Percentiles rank a stretch among this genome's conserved stretches.
Evolutionary conservation across 2,113 vertebrate species (phyloP).

Genomic region (Thunnus maccoyii): DNA sequence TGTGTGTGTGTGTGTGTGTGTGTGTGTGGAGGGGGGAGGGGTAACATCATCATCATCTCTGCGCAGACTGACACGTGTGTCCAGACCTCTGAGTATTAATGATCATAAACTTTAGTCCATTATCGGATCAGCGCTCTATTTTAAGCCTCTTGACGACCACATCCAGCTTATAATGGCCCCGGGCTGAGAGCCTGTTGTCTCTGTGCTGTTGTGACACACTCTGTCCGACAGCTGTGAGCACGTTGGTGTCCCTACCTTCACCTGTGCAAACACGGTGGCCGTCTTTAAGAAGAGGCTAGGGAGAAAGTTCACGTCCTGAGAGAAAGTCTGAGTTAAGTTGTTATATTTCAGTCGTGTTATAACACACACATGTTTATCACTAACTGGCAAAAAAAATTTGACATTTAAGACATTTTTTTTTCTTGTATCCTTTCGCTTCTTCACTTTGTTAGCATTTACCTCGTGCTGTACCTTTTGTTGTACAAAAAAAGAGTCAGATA

Average conservation of each 20-base stretch:
- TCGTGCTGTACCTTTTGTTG: neutral
- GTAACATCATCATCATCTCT: slow-evolving; percentile 8
- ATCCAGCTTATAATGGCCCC: slow-evolving; percentile 66
- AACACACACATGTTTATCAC: too few relatives aligned
- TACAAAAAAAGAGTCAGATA: neutral
- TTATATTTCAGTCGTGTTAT: neutral
- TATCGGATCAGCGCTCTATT: slow-evolving; percentile 75
- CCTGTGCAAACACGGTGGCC: slow-evolving; percentile 18
- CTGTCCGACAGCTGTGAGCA: slow-evolving; percentile 43
- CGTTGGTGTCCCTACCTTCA: neutral
- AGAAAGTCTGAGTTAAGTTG: too few relatives aligned
- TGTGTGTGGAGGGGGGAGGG: neutral
- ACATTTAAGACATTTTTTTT: slow-evolving; percentile 5
- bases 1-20: neutral
- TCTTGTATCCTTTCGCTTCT: neutral
- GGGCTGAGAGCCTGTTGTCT: slow-evolving; percentile 44
- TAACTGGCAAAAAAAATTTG: neutral
- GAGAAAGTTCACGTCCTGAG: neutral
- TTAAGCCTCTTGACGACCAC: slow-evolving; percentile 65
- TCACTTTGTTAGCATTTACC: neutral
- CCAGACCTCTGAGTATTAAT: slow-evolving; percentile 70
- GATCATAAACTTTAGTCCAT: slow-evolving; percentile 77
- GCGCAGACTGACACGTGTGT: slow-evolving; percentile 60
- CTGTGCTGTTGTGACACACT: slow-evolving; percentile 19
- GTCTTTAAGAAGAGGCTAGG: neutral